Conservation (phyloP, 2,113 vertebrate species). For the Antechinus stuartii region DNA sequence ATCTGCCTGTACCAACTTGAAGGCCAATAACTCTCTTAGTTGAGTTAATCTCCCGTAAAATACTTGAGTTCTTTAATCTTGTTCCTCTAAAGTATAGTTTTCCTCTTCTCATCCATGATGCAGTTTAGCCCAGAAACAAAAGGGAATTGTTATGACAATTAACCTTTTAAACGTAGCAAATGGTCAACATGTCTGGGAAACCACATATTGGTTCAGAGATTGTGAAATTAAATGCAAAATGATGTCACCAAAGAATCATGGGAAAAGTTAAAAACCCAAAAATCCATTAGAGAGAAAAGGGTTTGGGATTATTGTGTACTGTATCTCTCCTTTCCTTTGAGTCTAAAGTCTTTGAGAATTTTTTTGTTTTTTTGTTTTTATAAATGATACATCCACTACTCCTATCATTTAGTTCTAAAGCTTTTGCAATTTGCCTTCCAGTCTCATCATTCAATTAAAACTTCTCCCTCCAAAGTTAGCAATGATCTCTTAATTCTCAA, state of each 20-base stretch:
- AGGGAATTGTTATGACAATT: fast-evolving
- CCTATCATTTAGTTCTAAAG: background rate
- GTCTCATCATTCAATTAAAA: background rate
- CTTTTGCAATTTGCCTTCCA: background rate
- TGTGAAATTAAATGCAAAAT: fast-evolving
- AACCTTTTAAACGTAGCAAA: background rate
- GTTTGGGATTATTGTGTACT: background rate
- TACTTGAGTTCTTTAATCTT: background rate
- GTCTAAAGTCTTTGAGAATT: background rate
- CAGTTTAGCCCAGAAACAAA: background rate
- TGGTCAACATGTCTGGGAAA: background rate
- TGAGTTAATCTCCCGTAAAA: background rate
- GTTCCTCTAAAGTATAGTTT: background rate
- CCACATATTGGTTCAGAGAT: background rate
- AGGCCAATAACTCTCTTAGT: fast-evolving
- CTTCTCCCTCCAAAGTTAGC: background rate
- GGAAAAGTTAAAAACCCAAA: background rate
- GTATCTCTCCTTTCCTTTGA: background rate
- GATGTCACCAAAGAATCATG: background rate
- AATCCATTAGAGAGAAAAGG: background rate
- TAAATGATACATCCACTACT: background rate
- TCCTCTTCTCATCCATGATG: background rate
- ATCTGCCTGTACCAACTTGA: background rate
- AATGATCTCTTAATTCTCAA: background rate
- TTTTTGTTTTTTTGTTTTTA: background rate